Base-by-base conservation (phyloP, 2,888 invertebrate genomes). In the Parnassius apollo region DNA sequence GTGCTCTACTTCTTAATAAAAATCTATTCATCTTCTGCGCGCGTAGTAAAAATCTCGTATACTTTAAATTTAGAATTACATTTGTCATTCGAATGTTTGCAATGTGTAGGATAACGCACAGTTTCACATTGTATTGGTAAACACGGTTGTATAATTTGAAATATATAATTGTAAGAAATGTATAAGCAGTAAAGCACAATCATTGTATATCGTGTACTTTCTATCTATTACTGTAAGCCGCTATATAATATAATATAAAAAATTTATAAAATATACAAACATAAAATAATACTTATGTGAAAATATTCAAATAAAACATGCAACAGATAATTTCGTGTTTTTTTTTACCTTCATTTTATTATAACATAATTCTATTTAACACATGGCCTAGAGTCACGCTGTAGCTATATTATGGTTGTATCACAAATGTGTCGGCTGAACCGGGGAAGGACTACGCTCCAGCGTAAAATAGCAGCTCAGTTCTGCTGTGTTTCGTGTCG, bases 191-290 rank as follows among this genome's bases (percentile, higher is more conserved):
- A 18, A 18, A 18, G 73, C 75, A 73, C 75, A 75, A 72, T 64
- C 68, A 64, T 65, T 69, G 67, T 74, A 75, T 80, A 77, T 71
- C 77, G 45, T 8, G 4, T 59, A 77, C 65, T 61, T 69, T 72
- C 69, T 77, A 70, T 77, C 75, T 73, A 71, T 71, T 69, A 70
- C 64, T 68, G 50, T 85, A 86, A 81, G 75, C 81, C 71, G 80
- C 79, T 87, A 85, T 86, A 81, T 1, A 81, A 83, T 80, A 82
- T 69, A 73, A 74, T 75, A 73, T 76, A 79, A 76, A 78, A 66
- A 69, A 68, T 68, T 62, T 68, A 75, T 72, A 75, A 75, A 72
- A 69, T 66, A 68, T 62, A 68, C 60, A 61, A 59, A 60, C 12
- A 48, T 59, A 64, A 61, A 61, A 57, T n/a, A 53, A 57, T 2